Conservation (phyloP, 2,797 vertebrate species). For the Sebastolobus alascanus region DNA sequence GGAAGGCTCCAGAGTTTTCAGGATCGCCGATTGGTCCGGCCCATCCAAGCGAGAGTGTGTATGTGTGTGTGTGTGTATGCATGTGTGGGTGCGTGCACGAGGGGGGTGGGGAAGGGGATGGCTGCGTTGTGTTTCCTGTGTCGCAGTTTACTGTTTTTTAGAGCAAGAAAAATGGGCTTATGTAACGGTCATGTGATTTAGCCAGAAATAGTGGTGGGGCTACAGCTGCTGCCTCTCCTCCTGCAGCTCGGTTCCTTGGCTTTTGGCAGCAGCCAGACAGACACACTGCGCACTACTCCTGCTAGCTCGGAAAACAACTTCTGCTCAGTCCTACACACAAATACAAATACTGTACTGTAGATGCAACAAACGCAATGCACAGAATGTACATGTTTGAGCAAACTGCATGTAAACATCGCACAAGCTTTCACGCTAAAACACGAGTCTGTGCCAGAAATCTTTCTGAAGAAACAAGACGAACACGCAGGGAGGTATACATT, state of each 20-base stretch:
- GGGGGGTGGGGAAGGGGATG: slow-evolving; percentile 52
- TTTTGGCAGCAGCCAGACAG: slow-evolving; percentile 91
- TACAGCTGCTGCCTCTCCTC: slow-evolving; percentile 95
- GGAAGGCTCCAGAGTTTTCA: slow-evolving; percentile 71
- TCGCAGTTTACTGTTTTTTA: slow-evolving; percentile 97
- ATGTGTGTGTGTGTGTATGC: slow-evolving; percentile 2
- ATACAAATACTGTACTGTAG: slow-evolving; percentile 60
- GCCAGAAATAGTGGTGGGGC: slow-evolving; percentile 99
- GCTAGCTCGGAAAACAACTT: slow-evolving; percentile 81
- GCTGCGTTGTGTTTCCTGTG: slow-evolving; percentile 92
- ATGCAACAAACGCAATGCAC: slow-evolving; percentile 55
- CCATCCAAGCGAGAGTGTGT: slow-evolving; percentile 41
- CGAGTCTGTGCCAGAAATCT: slow-evolving; percentile 12
- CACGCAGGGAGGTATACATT: slow-evolving; percentile 4
- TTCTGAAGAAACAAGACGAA: neutral
- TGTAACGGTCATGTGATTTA: slow-evolving; percentile 99
- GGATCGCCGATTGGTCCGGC: slow-evolving; percentile 69
- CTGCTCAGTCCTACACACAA: slow-evolving; percentile 73
- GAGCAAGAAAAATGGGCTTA: slow-evolving; percentile 99
- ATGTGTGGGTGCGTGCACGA: slow-evolving; percentile 13
- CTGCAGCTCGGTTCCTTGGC: slow-evolving; percentile 89
- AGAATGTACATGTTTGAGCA: slow-evolving; percentile 36
- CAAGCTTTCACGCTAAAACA: neutral
- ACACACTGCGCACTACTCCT: slow-evolving; percentile 81
- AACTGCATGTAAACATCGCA: slow-evolving; percentile 35